Conservation (phyloP, 2,888 invertebrate species). For the Drosophila leonis region DNA sequence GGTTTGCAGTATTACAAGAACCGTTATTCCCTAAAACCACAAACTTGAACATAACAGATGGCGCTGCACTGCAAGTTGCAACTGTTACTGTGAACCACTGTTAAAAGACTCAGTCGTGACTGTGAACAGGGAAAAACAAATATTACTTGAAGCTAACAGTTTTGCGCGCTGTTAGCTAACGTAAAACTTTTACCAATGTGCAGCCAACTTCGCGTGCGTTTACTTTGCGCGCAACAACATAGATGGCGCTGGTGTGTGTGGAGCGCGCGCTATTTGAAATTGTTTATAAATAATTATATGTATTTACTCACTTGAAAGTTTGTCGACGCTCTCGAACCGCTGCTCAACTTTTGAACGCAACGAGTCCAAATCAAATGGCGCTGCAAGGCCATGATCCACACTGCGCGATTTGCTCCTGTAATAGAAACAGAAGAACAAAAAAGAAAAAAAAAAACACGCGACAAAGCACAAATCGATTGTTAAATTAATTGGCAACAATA, state of each 20-base stretch:
- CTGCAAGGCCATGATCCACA: conserved; percentile 94
- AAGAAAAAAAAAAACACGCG: conserved; percentile 27
- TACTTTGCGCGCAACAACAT: conserved; percentile 11
- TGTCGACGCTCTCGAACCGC: conserved; percentile 92
- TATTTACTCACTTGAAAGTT: conserved; percentile 86
- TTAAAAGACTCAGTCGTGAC: too few species aligned
- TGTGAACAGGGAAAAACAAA: neutral
- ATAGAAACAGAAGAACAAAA: conserved; percentile 62
- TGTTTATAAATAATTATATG: neutral
- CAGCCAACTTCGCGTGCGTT: conserved; percentile 35
- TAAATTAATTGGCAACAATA: conserved; percentile 45
- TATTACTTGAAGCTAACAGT: conserved; percentile 10
- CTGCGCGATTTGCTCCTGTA: conserved; percentile 96
- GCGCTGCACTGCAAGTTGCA: too few species aligned
- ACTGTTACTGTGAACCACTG: neutral
- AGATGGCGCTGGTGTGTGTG: conserved; percentile 36
- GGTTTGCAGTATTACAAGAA: neutral
- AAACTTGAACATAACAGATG: neutral
- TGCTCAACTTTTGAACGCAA: conserved; percentile 94
- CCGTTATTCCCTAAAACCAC: conserved; percentile 14
- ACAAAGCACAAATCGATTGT: conserved; percentile 41
- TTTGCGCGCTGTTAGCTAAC: conserved; percentile 20
- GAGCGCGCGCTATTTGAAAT: neutral
- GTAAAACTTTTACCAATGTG: conserved; percentile 7
- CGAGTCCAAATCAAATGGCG: conserved; percentile 94